phyloP scores from a whole-genome alignment of 2,113 vertebrate species.

The Poecilia latipinna region DNA sequence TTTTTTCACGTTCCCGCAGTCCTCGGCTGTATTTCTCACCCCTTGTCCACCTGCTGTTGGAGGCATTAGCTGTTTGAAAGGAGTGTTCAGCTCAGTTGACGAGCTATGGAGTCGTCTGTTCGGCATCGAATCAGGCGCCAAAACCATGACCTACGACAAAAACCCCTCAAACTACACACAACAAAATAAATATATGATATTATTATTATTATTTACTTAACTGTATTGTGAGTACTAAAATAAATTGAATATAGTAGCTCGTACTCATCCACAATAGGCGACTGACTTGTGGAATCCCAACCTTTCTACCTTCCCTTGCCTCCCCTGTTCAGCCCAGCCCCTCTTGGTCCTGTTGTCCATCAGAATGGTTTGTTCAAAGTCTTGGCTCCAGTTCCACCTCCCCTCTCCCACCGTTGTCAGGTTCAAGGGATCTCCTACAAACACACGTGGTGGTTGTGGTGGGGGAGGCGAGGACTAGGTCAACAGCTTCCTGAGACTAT shows the following conservation, averaged over 20 bases:
- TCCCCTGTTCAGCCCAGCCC: conserved; percentile 6
- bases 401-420: conserved; percentile 68
- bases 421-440: conserved; percentile 78
- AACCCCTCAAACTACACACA: no score
- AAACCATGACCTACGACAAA: background rate
- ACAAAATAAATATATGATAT: no score
- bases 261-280: background rate
- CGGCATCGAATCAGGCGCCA: background rate
- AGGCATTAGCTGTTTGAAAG: background rate
- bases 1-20: conserved; percentile 17
- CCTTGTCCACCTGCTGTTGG: background rate
- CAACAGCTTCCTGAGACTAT: conserved; percentile 64
- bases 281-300: conserved; percentile 33
- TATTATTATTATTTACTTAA: background rate
- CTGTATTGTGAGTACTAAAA: background rate
- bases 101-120: background rate
- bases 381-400: conserved; percentile 44
- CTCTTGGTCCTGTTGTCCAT: conserved; percentile 71
- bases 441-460: conserved; percentile 41
- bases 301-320: conserved; percentile 34
- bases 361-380: conserved; percentile 69
- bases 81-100: conserved; percentile 2
- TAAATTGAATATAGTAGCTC: background rate
- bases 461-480: conserved; percentile 33
- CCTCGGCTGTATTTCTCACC: background rate